These are phyloP conservation scores for Trichonephila clavata DNA, from an alignment of 1,140 invertebrate species.

Conservation along the genomic window DNA sequence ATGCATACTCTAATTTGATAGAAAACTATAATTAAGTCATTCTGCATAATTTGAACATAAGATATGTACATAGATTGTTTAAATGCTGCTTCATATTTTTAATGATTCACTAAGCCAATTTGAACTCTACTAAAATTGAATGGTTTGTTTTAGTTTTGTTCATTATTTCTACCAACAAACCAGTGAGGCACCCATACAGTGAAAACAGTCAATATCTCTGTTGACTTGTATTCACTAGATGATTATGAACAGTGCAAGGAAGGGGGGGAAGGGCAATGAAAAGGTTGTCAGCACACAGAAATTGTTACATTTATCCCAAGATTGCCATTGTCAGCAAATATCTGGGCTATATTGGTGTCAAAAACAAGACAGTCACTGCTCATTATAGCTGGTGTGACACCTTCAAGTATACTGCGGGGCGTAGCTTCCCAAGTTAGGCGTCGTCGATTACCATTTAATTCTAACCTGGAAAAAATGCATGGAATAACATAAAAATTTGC, in stretches of 20 bases:
- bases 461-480: constrained; percentile 85
- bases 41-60: no score
- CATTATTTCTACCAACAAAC: not conserved
- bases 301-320: constrained; percentile 99
- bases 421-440: constrained; percentile 99
- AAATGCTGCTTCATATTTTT: not conserved
- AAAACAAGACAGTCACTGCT: constrained; percentile 99
- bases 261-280: not conserved
- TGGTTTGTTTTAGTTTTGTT: not conserved
- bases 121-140: no score
- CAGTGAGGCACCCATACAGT: constrained; percentile 29
- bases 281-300: constrained; percentile 82
- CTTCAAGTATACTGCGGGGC: constrained; percentile 98
- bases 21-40: no score
- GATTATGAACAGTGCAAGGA: constrained; percentile 49
- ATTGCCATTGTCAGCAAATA: constrained; percentile 99
- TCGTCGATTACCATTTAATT: constrained; percentile 96
- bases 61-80: not conserved
- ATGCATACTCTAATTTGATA: no score
- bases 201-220: constrained; percentile 27
- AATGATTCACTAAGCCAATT: not conserved
- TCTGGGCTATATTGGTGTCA: constrained; percentile 97
- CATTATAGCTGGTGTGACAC: constrained; percentile 98
- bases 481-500: not conserved
- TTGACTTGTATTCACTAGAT: constrained; percentile 26